A percentile compares a stretch with the other conserved stretches of the same genome.
Evolutionary conservation across 2,797 vertebrate species (phyloP).

Genomic region (Lutjanus campechanus): DNA sequence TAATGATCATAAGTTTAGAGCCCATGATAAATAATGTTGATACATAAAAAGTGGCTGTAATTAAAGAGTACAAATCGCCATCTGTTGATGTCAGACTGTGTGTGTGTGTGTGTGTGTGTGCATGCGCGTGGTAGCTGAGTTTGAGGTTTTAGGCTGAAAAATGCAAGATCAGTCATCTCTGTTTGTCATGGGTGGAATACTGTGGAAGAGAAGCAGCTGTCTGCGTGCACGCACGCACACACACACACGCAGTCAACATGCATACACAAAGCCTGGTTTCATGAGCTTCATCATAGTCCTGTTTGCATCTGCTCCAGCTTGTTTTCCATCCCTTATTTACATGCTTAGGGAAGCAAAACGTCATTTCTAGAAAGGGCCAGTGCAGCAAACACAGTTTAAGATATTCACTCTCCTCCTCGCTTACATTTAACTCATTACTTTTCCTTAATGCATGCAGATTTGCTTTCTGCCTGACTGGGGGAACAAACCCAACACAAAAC

Average conservation of each 20-base stretch:
- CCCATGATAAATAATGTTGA: constrained; percentile 6
- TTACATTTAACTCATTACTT: constrained; percentile 63
- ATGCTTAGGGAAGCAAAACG: constrained; percentile 71
- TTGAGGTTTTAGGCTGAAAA: constrained; percentile 14
- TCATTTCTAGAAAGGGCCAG: constrained; percentile 45
- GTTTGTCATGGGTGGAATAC: constrained; percentile 15
- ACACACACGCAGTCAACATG: constrained; percentile 6
- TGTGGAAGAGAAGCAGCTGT: constrained; percentile 25
- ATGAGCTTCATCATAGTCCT: constrained; percentile 20
- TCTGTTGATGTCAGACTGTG: constrained; percentile 18
- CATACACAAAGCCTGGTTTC: constrained; percentile 12
- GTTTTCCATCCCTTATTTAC: constrained; percentile 57
- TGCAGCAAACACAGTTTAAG: constrained; percentile 43
- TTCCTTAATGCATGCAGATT: constrained; percentile 56
- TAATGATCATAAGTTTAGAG: neutral
- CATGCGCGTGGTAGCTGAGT: neutral
- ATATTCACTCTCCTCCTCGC: constrained; percentile 24
- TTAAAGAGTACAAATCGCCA: constrained; percentile 23
- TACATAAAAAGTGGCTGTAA: constrained; percentile 7
- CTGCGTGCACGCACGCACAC: neutral
- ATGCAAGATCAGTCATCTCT: constrained; percentile 30
- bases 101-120: constrained; percentile 1
- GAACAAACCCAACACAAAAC: constrained; percentile 44
- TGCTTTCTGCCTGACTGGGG: constrained; percentile 50
- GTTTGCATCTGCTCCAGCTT: constrained; percentile 51